A percentile compares a stretch with the other conserved stretches of the same genome.
These are phyloP conservation scores for Pegoplata infirma DNA, from an alignment of 2,888 invertebrate genomes.

Conservation along the genomic window DNA sequence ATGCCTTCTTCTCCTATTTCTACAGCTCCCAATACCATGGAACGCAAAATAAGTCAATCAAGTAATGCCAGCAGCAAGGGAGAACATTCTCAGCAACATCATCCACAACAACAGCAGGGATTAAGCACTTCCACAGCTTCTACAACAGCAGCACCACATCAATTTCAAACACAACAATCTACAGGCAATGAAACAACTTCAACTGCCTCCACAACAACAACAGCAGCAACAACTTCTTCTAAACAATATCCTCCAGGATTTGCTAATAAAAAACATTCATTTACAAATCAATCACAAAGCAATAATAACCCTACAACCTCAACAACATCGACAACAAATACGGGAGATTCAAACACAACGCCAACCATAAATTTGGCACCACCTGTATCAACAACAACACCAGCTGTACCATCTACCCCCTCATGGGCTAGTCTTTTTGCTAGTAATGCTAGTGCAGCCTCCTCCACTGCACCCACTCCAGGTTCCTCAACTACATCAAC, in stretches of 20 bases:
- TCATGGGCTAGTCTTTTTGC: conserved; percentile 86
- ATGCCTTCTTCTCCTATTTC: conserved; percentile 78
- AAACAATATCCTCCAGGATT: conserved; percentile 55
- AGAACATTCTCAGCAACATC: conserved; percentile 36
- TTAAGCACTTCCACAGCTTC: conserved; percentile 72
- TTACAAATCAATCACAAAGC: conserved; percentile 43
- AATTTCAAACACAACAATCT: conserved; percentile 67
- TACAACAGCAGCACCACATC: conserved; percentile 56
- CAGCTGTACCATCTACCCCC: conserved; percentile 67
- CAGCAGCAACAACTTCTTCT: conserved; percentile 79
- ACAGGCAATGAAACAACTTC: conserved; percentile 79
- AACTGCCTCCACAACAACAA: no score
- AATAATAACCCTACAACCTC: conserved; percentile 47
- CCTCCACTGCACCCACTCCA: neutral
- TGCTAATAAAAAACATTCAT: conserved; percentile 48
- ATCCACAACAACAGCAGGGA: conserved; percentile 26
- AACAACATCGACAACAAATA: conserved; percentile 33
- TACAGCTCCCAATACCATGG: conserved; percentile 74
- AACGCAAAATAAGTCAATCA: conserved; percentile 78
- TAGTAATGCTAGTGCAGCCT: conserved; percentile 5
- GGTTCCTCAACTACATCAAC: neutral
- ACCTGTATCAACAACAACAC: conserved; percentile 75
- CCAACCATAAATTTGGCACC: conserved; percentile 70
- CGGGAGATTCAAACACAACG: conserved; percentile 70
- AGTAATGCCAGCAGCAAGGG: conserved; percentile 69